phyloP scores from a whole-genome alignment of 2,797 vertebrate species.

The Carapus acus region DNA sequence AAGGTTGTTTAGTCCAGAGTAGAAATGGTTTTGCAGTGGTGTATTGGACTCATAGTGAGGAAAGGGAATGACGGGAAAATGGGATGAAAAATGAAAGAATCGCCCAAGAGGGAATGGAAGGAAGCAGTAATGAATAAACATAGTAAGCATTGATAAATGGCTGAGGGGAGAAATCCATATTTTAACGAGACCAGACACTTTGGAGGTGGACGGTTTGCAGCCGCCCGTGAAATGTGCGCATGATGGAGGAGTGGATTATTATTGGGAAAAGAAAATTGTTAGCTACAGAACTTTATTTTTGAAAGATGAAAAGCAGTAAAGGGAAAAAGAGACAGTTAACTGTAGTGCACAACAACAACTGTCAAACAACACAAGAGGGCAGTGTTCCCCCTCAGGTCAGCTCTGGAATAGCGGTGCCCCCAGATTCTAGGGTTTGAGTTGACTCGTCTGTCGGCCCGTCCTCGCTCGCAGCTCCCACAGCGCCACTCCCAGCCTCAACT shows the following conservation, averaged over 20 bases:
- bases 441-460: no score
- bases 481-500: no score
- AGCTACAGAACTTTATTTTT: slow-evolving; percentile 2
- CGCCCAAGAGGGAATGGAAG: no score
- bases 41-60: no score
- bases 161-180: neutral
- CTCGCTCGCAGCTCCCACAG: no score
- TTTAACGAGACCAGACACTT: slow-evolving; percentile 6
- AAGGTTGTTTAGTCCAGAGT: neutral
- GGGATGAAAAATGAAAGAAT: no score
- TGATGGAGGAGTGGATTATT: no score
- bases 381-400: slow-evolving; percentile 22
- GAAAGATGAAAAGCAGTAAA: neutral
- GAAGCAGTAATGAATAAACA: neutral
- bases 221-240: no score
- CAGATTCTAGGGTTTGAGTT: no score
- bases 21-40: neutral
- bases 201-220: slow-evolving; percentile 2
- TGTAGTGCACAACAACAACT: neutral
- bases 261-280: neutral
- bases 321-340: neutral
- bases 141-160: neutral
- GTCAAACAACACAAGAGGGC: slow-evolving; percentile 57
- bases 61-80: no score
- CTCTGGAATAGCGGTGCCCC: no score